Evolutionary conservation across 2,888 invertebrate genomes (phyloP), one percentile per base, ranked within the genome.

Genomic region (Orchesellides sinensis): DNA sequence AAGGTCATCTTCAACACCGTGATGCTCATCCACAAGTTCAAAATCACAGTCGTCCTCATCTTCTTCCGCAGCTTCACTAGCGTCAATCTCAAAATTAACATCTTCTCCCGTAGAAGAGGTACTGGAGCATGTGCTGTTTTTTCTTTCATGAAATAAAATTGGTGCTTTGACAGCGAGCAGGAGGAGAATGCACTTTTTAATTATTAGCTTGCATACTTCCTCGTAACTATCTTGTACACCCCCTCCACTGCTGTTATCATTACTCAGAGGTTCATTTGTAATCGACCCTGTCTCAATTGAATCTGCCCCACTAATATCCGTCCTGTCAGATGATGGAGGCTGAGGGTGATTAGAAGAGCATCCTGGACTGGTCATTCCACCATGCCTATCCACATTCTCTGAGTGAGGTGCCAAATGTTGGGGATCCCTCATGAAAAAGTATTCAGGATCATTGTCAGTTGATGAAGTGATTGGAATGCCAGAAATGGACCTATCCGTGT

Each of bases 171-270:
- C 91, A 80, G 90, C 91, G 40, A 92, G 89, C 35, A 93, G 87
- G 25, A 92, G 89, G 87, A 92, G 91, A 27, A 92, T 88, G 87
- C 91, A 92, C 83, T 92, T 90, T 63, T 90, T 90, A 56, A 92
- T 88, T 4, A 92, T 90, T 49, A 90, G 90, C 65, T 90, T 90
- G 87, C 92, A 92, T 63, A 90, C 89, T 49, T 89, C 86, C 75
- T 89, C 89, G 80, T 88, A 89, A 21, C 83, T 87, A 17, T 49
- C 68, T 74, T 69, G 68, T 19, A 56, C 21, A 17, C 32, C 27
- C 82, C 85, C 68, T 56, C 54, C 83, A 80, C 35, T 78, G 82
- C n/a, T 83, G 83, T 29, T 77, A 83, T 2, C 6, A 47, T 49
- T 61, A 32, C 2, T 61, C 14, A 12, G 17, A 2, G 61, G 23